These are phyloP conservation scores for Steinernema scapterisci DNA, from an alignment of 2,888 invertebrate species.

Conservation along the genomic window DNA sequence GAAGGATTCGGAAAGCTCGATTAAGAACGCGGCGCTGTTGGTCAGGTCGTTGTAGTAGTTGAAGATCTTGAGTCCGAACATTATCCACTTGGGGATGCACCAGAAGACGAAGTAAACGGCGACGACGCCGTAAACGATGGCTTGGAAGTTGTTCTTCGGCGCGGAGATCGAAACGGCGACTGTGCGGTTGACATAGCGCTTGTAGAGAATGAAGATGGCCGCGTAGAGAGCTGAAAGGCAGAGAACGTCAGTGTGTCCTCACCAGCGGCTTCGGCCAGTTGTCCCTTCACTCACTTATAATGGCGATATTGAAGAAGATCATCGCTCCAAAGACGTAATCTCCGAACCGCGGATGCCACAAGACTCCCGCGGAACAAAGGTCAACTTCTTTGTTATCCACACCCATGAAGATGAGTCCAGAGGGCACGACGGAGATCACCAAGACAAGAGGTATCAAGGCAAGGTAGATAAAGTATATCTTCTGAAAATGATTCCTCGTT, in stretches of 20 bases:
- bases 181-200: not conserved
- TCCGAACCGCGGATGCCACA: not conserved
- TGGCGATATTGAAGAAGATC: not conserved
- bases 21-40: not conserved
- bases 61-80: not conserved
- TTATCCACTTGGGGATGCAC: conserved; percentile 27
- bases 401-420: not conserved
- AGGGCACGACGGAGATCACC: not conserved
- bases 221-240: not conserved
- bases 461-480: not conserved
- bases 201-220: not conserved
- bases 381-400: not conserved
- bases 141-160: not conserved
- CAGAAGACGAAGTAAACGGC: conserved; percentile 10
- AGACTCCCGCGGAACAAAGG: not conserved
- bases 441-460: not conserved
- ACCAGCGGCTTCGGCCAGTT: too few relatives aligned
- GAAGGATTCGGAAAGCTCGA: not conserved
- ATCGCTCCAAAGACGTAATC: not conserved
- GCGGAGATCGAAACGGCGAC: not conserved
- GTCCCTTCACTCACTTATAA: not conserved
- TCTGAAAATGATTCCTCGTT: too few relatives aligned
- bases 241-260: too few relatives aligned
- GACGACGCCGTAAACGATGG: conserved; percentile 4
- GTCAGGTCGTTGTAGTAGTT: not conserved